phyloP scores from a whole-genome alignment of 2,797 vertebrate genomes.

The Sciurus carolinensis region DNA sequence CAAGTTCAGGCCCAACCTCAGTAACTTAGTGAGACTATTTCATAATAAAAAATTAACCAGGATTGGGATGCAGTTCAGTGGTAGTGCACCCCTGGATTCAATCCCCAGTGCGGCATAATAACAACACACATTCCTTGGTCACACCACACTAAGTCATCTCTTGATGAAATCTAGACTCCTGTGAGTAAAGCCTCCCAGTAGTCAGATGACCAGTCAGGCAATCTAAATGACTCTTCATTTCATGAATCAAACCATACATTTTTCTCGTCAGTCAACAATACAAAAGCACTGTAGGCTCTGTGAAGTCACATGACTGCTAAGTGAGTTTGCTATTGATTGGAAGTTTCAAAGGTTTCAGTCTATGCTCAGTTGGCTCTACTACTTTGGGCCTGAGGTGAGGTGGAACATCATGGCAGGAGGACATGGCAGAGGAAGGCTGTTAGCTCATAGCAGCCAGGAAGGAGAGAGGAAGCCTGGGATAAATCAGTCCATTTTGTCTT shows the following conservation, averaged over 20 bases:
- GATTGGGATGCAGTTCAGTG: too few relatives aligned
- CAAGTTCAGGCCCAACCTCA: too few relatives aligned
- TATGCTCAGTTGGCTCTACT: too few relatives aligned
- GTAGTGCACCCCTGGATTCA: too few relatives aligned
- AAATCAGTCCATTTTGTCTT: neutral
- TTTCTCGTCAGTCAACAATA: constrained; percentile 67
- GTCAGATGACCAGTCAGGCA: neutral
- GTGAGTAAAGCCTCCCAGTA: neutral
- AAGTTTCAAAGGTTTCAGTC: neutral
- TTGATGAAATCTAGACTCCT: neutral
- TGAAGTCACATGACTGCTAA: constrained; percentile 62
- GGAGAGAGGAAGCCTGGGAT: neutral
- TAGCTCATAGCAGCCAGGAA: too few relatives aligned
- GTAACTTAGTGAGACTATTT: too few relatives aligned
- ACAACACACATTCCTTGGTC: neutral
- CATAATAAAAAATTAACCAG: too few relatives aligned
- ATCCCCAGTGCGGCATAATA: too few relatives aligned
- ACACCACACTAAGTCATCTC: neutral
- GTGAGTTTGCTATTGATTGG: constrained; percentile 73
- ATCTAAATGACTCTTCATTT: constrained; percentile 30
- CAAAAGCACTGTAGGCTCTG: constrained; percentile 49
- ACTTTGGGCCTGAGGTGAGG: too few relatives aligned
- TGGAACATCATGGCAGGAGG: too few relatives aligned
- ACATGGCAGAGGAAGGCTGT: too few relatives aligned
- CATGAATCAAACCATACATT: constrained; percentile 65